These are phyloP conservation scores for Festucalex cinctus DNA, from an alignment of 2,113 vertebrate species.

Conservation along the genomic window DNA sequence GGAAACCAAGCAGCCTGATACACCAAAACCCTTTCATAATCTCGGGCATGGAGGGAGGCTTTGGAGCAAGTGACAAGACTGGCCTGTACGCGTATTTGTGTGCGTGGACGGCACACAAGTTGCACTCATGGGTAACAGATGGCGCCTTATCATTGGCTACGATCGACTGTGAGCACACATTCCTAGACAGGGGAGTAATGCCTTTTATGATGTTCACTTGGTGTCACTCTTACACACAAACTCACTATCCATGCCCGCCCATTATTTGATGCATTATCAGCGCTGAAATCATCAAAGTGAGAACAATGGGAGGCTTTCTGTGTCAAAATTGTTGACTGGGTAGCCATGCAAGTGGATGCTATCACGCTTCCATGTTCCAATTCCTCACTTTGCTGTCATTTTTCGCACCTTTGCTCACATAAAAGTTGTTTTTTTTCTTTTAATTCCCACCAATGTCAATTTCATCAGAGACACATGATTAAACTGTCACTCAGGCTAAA, in stretches of 20 bases:
- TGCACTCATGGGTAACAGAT: slow-evolving; percentile 71
- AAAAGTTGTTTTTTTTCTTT: slow-evolving; percentile 52
- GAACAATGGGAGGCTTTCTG: slow-evolving; percentile 6
- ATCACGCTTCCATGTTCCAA: background rate
- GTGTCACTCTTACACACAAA: slow-evolving; percentile 61
- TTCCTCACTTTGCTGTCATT: slow-evolving; percentile 44
- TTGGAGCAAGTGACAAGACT: slow-evolving; percentile 47
- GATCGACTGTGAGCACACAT: slow-evolving; percentile 66
- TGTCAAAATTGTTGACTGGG: slow-evolving; percentile 30
- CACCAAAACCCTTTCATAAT: slow-evolving; percentile 53
- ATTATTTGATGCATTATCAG: slow-evolving; percentile 23
- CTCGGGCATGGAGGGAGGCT: slow-evolving; percentile 34
- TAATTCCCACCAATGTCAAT: slow-evolving; percentile 49
- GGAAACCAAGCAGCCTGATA: slow-evolving; percentile 35
- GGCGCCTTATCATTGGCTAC: slow-evolving; percentile 70
- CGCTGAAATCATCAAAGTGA: slow-evolving; percentile 4
- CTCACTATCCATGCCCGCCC: slow-evolving; percentile 32
- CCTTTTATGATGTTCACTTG: slow-evolving; percentile 63
- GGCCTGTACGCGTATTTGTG: slow-evolving; percentile 51
- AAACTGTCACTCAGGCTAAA: slow-evolving; percentile 75
- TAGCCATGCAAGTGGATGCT: background rate
- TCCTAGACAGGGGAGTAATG: slow-evolving; percentile 75
- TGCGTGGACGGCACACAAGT: slow-evolving; percentile 45
- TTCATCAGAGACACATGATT: slow-evolving; percentile 73
- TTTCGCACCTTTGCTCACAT: slow-evolving; percentile 25